These are phyloP conservation scores for Notamacropus eugenii DNA, from an alignment of 2,797 vertebrate species.

Conservation along the genomic window DNA sequence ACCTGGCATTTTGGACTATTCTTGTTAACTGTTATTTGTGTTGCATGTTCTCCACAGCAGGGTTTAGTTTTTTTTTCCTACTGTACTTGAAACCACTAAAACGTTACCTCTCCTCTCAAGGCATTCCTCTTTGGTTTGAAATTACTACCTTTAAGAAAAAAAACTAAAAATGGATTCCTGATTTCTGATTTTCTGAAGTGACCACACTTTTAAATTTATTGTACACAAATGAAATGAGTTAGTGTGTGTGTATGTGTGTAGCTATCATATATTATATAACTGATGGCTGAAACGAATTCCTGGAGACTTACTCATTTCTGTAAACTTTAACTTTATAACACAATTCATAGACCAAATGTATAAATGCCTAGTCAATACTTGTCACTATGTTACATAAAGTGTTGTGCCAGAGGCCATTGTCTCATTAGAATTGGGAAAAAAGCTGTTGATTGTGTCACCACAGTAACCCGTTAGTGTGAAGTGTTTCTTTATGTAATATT, in stretches of 20 bases:
- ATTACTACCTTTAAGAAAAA: too few species aligned
- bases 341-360: background rate
- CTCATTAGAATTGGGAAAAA: background rate
- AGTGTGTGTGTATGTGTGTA: too few species aligned
- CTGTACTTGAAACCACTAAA: background rate
- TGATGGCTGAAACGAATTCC: background rate
- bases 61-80: background rate
- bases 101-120: background rate
- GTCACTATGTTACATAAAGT: background rate
- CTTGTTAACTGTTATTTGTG: background rate
- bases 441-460: background rate
- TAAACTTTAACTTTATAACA: background rate
- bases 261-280: background rate
- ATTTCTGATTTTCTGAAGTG: background rate
- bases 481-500: background rate
- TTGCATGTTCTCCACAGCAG: background rate
- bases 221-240: fast-evolving
- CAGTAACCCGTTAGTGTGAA: background rate
- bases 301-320: background rate
- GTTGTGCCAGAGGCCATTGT: background rate
- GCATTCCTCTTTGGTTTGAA: background rate
- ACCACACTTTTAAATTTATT: background rate
- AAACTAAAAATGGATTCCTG: background rate
- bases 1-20: conserved; percentile 5
- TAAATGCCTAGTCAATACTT: background rate